Conservation (phyloP, 2,113 vertebrate species). For the Triplophysa siluroides region DNA sequence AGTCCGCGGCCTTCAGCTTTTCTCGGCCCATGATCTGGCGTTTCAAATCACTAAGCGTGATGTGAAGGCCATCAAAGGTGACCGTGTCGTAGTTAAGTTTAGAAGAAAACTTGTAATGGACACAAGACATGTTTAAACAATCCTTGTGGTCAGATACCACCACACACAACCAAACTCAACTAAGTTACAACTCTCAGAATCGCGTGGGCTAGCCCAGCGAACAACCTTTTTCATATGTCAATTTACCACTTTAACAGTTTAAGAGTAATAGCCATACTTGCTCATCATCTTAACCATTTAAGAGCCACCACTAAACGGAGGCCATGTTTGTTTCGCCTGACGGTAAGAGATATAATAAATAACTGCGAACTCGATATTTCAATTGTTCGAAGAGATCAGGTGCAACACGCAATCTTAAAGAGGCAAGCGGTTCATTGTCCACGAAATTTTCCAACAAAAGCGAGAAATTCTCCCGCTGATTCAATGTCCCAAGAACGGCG, state of each 20-base stretch:
- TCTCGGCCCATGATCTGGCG: constrained; percentile 94
- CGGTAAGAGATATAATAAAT: not conserved
- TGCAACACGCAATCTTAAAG: constrained; percentile 23
- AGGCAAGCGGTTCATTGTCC: constrained; percentile 17
- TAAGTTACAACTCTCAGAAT: not conserved
- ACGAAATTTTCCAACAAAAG: not conserved
- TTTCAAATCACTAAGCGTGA: constrained; percentile 92
- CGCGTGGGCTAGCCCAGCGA: constrained; percentile 25
- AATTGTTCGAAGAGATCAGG: constrained; percentile 25
- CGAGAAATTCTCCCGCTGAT: not conserved
- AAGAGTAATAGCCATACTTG: constrained; percentile 30
- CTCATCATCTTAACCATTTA: constrained; percentile 18
- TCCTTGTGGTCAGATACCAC: constrained; percentile 33
- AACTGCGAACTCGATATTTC: constrained; percentile 24
- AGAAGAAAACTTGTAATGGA: constrained; percentile 97
- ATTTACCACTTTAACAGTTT: constrained; percentile 28
- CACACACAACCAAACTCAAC: constrained; percentile 57
- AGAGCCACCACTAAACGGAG: constrained; percentile 1
- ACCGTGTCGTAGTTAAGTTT: constrained; percentile 96
- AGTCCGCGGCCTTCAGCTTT: constrained; percentile 90
- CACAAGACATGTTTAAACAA: constrained; percentile 83
- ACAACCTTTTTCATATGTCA: constrained; percentile 9
- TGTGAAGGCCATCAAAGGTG: constrained; percentile 90
- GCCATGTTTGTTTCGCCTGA: constrained; percentile 5
- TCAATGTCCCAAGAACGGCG: constrained; percentile 8